These are phyloP conservation scores for Crypturellus undulatus DNA, from an alignment of 2,113 vertebrate species.

Conservation along the genomic window DNA sequence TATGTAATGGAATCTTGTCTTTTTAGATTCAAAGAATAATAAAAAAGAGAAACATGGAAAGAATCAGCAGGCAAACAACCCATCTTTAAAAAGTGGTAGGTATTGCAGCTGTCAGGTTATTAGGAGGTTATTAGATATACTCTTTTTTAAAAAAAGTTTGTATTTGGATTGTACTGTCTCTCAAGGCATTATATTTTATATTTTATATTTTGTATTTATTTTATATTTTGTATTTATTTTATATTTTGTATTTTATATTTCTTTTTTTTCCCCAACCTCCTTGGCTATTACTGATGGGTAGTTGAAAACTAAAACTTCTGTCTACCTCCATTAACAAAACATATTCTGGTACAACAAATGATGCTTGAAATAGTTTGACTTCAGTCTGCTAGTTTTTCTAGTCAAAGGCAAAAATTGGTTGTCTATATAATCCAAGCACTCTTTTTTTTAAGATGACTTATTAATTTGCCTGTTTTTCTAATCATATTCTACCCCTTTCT, in stretches of 20 bases:
- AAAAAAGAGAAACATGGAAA: conserved; percentile 87
- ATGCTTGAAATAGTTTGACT: background rate
- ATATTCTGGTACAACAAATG: background rate
- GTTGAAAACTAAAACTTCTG: background rate
- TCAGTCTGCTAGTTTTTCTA: background rate
- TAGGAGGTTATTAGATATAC: conserved; percentile 20
- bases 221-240: background rate
- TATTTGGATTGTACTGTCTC: background rate
- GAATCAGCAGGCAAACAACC: conserved; percentile 74
- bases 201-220: background rate
- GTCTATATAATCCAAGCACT: background rate
- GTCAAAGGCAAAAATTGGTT: background rate
- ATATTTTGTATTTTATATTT: background rate
- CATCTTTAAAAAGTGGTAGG: conserved; percentile 81
- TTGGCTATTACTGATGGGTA: background rate
- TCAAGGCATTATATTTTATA: background rate
- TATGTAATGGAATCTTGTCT: conserved; percentile 65
- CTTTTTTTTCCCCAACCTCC: background rate
- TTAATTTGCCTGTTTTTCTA: background rate
- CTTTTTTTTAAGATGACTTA: background rate
- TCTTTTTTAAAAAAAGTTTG: background rate
- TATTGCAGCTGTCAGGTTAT: conserved; percentile 61
- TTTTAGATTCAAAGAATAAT: conserved; percentile 87
- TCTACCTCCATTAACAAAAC: background rate
- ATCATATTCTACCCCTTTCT: background rate